Percentiles rank a stretch among this genome's conserved stretches.
Evolutionary conservation across 2,797 vertebrate genomes (phyloP).

Genomic region (Prunella strophiata): DNA sequence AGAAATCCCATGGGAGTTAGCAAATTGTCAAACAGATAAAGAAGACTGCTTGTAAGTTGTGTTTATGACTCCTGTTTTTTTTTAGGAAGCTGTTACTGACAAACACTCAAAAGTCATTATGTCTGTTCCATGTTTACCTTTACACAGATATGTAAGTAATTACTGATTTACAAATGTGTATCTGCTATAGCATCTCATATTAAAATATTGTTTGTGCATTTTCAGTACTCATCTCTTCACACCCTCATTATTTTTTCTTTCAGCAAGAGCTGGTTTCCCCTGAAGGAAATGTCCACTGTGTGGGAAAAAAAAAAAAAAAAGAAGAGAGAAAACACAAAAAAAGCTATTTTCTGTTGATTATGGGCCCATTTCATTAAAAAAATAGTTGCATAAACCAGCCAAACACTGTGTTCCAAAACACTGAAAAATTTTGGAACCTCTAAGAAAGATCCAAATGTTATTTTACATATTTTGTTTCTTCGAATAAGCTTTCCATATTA

Average conservation of each 20-base stretch:
- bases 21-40: slow-evolving; percentile 28
- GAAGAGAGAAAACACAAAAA: too few relatives aligned
- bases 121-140: neutral
- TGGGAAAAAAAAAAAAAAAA: fast-evolving
- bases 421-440: neutral
- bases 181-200: neutral
- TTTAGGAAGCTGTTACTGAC: slow-evolving; percentile 18
- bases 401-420: neutral
- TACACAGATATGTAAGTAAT: neutral
- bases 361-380: neutral
- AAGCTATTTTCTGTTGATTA: neutral
- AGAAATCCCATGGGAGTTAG: neutral
- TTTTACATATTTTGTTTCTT: neutral
- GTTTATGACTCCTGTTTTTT: neutral
- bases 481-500: neutral
- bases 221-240: neutral
- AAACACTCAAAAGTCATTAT: neutral
- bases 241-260: neutral
- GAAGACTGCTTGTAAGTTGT: neutral
- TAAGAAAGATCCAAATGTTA: neutral
- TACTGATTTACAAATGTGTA: neutral
- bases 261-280: neutral
- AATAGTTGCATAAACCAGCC: neutral
- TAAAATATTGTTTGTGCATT: neutral
- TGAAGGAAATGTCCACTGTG: neutral